Evolutionary conservation across 1,140 invertebrate species (phyloP).

Genomic region (Babylonia areolata): DNA sequence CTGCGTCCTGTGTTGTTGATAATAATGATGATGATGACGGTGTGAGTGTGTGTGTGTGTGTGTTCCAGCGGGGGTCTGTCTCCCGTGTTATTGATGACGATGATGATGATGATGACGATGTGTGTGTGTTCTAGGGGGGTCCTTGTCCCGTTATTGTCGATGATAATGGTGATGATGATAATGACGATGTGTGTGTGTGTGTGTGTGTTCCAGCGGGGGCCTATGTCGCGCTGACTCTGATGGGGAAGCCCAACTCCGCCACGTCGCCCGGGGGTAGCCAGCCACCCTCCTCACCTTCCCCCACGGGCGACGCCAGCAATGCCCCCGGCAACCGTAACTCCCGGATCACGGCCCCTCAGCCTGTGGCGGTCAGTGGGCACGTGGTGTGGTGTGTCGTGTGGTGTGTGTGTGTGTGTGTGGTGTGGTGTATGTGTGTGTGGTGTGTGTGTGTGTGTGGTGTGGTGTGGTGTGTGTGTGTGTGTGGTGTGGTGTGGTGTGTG

Average conservation of each 20-base stretch:
- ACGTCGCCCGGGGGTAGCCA: slow-evolving; percentile 42
- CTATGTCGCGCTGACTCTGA: slow-evolving; percentile 77
- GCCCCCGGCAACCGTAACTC: slow-evolving; percentile 44
- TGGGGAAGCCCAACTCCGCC: slow-evolving; percentile 69
- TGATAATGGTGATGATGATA: background rate
- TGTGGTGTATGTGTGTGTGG: background rate
- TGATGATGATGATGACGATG: background rate
- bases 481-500: background rate
- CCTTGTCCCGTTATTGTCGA: background rate
- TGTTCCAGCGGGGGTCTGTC: background rate
- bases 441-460: background rate
- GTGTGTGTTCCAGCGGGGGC: slow-evolving; percentile 73
- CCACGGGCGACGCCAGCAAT: slow-evolving; percentile 18
- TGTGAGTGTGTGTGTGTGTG: slow-evolving; percentile 3
- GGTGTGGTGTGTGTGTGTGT: background rate
- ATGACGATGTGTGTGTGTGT: background rate
- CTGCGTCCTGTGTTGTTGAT: no score
- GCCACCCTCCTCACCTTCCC: slow-evolving; percentile 66
- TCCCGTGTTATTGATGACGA: background rate
- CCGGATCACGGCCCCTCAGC: slow-evolving; percentile 90
- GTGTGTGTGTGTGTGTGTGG: slow-evolving; percentile 4
- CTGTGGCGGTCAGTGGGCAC: slow-evolving; percentile 85
- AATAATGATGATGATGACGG: background rate
- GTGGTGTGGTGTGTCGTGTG: background rate
- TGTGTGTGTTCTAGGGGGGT: background rate